Evolutionary conservation across 2,888 invertebrate species (phyloP).

Genomic region (Mimas tiliae): DNA sequence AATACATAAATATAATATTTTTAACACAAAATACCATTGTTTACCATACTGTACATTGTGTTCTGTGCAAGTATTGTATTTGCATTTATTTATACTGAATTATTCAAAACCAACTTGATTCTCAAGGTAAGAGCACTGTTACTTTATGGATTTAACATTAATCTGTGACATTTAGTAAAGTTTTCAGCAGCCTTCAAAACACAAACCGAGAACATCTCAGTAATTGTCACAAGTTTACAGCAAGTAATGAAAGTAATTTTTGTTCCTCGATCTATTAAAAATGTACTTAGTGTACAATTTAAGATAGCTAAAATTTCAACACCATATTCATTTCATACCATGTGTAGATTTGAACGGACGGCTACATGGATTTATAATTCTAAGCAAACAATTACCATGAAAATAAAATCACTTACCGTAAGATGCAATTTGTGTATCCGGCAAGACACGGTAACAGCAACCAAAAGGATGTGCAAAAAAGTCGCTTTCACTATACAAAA

Average conservation of each 20-base stretch:
- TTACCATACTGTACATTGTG: neutral
- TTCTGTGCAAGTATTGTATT: neutral
- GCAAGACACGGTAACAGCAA: slow-evolving; percentile 56
- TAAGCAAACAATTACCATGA: slow-evolving; percentile 25
- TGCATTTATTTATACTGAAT: neutral
- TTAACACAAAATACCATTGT: neutral
- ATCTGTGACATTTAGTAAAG: neutral
- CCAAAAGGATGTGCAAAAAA: slow-evolving; percentile 50
- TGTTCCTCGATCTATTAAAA: neutral
- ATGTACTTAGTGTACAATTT: too few species aligned
- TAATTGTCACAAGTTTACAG: neutral
- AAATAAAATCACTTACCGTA: slow-evolving; percentile 58
- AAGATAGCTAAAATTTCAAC: neutral
- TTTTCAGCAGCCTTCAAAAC: neutral
- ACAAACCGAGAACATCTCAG: neutral
- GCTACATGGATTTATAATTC: neutral
- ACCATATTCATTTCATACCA: neutral
- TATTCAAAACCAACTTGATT: neutral
- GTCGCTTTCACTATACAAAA: slow-evolving; percentile 50
- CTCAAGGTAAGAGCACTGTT: neutral
- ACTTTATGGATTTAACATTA: neutral
- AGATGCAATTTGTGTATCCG: slow-evolving; percentile 76
- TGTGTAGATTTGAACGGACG: neutral
- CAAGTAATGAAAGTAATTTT: neutral
- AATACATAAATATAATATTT: too few species aligned